Conservation (phyloP, 2,113 vertebrate species). For the Symphodus melops region DNA sequence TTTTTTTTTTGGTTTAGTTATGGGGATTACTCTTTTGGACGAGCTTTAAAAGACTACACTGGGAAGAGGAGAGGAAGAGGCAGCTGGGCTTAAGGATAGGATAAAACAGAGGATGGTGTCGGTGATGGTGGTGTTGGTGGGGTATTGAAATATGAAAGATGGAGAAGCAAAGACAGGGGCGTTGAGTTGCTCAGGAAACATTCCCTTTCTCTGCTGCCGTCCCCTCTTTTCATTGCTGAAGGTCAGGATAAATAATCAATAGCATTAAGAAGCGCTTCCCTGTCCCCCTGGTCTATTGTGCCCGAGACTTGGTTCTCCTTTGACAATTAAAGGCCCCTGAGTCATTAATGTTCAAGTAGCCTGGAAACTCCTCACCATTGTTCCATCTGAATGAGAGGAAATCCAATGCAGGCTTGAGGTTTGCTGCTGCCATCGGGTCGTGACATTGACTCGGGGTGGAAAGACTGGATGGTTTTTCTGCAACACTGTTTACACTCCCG, state of each 20-base stretch:
- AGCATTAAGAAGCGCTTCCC: constrained; percentile 66
- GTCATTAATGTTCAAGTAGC: constrained; percentile 78
- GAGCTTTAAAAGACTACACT: constrained; percentile 71
- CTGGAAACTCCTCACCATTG: constrained; percentile 71
- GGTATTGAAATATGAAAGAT: constrained; percentile 42
- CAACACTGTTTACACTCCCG: constrained; percentile 20
- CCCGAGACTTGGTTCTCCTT: constrained; percentile 55
- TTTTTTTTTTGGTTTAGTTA: constrained; percentile 65
- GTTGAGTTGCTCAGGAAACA: constrained; percentile 66
- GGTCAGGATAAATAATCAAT: constrained; percentile 79
- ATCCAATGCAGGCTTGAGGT: constrained; percentile 72
- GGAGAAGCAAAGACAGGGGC: constrained; percentile 37
- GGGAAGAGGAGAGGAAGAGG: constrained; percentile 57
- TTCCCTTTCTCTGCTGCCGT: constrained; percentile 61
- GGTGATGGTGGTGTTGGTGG: constrained; percentile 19
- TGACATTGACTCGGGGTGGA: constrained; percentile 65
- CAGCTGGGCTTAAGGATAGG: constrained; percentile 63
- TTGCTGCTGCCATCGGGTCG: constrained; percentile 63
- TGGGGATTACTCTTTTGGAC: constrained; percentile 77
- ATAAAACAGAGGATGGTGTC: constrained; percentile 46
- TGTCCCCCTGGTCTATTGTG: constrained; percentile 57
- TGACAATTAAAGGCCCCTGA: constrained; percentile 66
- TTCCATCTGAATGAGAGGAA: constrained; percentile 72
- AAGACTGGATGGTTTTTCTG: constrained; percentile 33
- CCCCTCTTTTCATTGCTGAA: constrained; percentile 71